Conservation (phyloP, 2,888 invertebrate genomes). For the Agonum fuliginosum region DNA sequence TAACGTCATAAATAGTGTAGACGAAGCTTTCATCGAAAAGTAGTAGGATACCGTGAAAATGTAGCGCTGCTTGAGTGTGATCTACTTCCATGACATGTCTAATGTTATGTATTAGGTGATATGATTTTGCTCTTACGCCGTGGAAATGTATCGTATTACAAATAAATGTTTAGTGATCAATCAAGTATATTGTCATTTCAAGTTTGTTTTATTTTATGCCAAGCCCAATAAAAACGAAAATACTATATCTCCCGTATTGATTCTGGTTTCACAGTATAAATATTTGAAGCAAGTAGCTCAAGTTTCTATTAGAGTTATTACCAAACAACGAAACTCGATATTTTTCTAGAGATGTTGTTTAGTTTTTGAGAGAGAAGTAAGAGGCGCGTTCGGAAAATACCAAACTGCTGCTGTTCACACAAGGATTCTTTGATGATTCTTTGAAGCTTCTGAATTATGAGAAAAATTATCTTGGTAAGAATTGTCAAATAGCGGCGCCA, state of each 20-base stretch:
- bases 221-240: constrained; percentile 26
- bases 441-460: no score
- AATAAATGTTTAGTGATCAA: constrained; percentile 42
- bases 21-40: no score
- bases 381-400: no score
- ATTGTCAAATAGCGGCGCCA: no score
- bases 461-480: no score
- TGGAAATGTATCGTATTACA: constrained; percentile 26
- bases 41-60: no score
- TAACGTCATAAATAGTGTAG: no score
- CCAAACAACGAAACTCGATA: constrained; percentile 28
- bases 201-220: constrained; percentile 45
- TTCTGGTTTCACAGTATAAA: constrained; percentile 18
- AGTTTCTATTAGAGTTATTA: constrained; percentile 23
- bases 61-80: no score
- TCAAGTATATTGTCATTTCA: constrained; percentile 31
- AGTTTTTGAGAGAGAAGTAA: no score
- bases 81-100: constrained; percentile 3
- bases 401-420: no score
- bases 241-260: constrained; percentile 20
- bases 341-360: not conserved
- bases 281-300: constrained; percentile 25
- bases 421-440: no score
- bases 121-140: constrained; percentile 16
- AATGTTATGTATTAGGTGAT: constrained; percentile 35